A percentile compares a stretch with the other conserved stretches of the same genome.
Evolutionary conservation across 1,140 invertebrate genomes (phyloP).

Genomic region (Leguminivora glycinivorella): DNA sequence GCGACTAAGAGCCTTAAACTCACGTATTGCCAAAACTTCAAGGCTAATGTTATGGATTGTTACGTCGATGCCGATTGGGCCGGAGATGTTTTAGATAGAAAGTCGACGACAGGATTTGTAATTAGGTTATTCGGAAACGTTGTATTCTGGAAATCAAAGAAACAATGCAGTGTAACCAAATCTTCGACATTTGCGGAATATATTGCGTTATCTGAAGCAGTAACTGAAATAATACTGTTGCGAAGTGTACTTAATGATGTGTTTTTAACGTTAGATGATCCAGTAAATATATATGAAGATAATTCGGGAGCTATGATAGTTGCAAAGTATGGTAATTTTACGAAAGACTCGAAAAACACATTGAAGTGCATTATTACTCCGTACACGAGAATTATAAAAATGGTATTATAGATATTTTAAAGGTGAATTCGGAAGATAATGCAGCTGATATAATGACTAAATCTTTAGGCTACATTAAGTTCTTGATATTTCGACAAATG

Average conservation of each 20-base stretch:
- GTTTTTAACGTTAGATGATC: constrained; percentile 40
- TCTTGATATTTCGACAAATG: not conserved
- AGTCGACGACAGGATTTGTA: constrained; percentile 58
- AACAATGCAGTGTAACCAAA: constrained; percentile 53
- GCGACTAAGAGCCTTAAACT: constrained; percentile 57
- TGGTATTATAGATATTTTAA: constrained; percentile 38
- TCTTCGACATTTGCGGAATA: constrained; percentile 54
- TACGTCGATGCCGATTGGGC: constrained; percentile 61
- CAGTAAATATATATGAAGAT: constrained; percentile 50
- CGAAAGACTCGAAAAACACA: constrained; percentile 54
- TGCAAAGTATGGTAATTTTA: constrained; percentile 53
- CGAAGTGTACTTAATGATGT: constrained; percentile 45
- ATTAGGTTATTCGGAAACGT: constrained; percentile 53
- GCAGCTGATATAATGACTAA: not conserved
- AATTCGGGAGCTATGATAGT: constrained; percentile 49
- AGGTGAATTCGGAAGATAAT: constrained; percentile 31
- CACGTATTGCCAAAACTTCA: constrained; percentile 47
- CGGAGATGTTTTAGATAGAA: constrained; percentile 58
- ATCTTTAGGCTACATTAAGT: not conserved
- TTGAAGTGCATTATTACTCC: constrained; percentile 52
- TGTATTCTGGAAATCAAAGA: constrained; percentile 56
- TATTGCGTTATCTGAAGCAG: constrained; percentile 43
- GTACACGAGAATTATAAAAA: constrained; percentile 48
- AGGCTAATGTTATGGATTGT: constrained; percentile 54
- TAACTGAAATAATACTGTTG: constrained; percentile 45